A percentile compares a stretch with the other conserved stretches of the same genome.
These are phyloP conservation scores for Leptobrachium leishanense DNA, from an alignment of 2,113 vertebrate genomes.

Conservation along the genomic window DNA sequence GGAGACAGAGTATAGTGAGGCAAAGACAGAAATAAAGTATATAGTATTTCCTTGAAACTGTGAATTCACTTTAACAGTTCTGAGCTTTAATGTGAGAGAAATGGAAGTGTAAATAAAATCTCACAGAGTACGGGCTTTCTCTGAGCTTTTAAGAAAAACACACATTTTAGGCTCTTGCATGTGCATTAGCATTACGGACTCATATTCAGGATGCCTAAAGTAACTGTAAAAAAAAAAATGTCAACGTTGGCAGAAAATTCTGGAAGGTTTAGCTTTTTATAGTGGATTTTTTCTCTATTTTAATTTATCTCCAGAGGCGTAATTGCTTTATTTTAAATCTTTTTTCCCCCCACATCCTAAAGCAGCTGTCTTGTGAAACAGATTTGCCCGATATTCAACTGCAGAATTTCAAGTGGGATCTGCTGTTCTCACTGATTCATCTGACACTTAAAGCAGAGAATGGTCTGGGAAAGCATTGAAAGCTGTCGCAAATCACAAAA, in stretches of 20 bases:
- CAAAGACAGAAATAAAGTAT: not conserved
- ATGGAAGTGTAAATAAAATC: slow-evolving; percentile 27
- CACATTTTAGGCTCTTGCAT: slow-evolving; percentile 27
- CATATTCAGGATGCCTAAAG: not conserved
- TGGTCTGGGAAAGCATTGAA: not conserved
- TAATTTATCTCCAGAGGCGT: slow-evolving; percentile 18
- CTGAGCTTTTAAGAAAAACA: slow-evolving; percentile 38
- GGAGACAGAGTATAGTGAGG: not conserved
- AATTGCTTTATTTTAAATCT: slow-evolving; percentile 29
- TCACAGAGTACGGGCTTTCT: slow-evolving; percentile 10
- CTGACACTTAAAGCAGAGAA: slow-evolving; percentile 13
- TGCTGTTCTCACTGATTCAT: slow-evolving; percentile 8
- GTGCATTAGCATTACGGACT: slow-evolving; percentile 32
- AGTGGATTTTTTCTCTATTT: slow-evolving; percentile 26
- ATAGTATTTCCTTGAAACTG: not conserved
- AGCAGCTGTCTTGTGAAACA: slow-evolving; percentile 5
- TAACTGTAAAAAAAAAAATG: not conserved
- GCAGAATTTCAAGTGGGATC: slow-evolving; percentile 16
- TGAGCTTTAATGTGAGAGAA: slow-evolving; percentile 14
- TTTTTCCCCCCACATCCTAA: not conserved
- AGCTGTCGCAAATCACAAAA: not conserved
- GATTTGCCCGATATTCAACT: slow-evolving; percentile 18
- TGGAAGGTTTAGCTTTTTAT: slow-evolving; percentile 25
- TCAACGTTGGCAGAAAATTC: slow-evolving; percentile 11
- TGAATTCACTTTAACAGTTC: slow-evolving; percentile 22